These are phyloP conservation scores for Chamaea fasciata DNA, from an alignment of 2,113 vertebrate genomes.

Conservation along the genomic window DNA sequence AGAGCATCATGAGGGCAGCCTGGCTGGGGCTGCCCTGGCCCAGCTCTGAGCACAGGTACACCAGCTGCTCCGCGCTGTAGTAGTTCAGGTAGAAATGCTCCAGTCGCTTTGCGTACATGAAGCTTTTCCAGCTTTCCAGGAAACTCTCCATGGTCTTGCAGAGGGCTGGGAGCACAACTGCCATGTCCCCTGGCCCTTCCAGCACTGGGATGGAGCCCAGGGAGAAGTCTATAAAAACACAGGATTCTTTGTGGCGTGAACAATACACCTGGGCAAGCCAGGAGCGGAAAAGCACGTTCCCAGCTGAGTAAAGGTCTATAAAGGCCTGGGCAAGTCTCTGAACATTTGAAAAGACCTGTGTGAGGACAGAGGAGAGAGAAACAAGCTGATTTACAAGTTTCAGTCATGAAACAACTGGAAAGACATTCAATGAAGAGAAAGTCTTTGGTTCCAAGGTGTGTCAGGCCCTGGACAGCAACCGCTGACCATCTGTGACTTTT, in stretches of 20 bases:
- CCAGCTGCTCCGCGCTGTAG: slow-evolving; percentile 90
- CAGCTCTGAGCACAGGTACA: slow-evolving; percentile 82
- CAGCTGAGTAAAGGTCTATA: slow-evolving; percentile 83
- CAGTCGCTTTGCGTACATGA: slow-evolving; percentile 77
- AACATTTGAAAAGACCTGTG: slow-evolving; percentile 84
- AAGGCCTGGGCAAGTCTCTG: slow-evolving; percentile 85
- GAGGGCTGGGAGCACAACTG: slow-evolving; percentile 75
- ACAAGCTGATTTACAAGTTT: not conserved
- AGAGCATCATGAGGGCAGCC: slow-evolving; percentile 85
- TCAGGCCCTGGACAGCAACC: not conserved
- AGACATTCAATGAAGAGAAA: not conserved
- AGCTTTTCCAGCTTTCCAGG: slow-evolving; percentile 78
- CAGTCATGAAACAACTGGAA: not conserved
- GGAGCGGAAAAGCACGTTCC: slow-evolving; percentile 86
- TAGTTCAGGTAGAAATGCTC: slow-evolving; percentile 88
- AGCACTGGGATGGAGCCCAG: slow-evolving; percentile 59
- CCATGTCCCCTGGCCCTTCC: slow-evolving; percentile 62
- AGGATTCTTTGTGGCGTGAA: not conserved
- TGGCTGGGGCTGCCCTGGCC: slow-evolving; percentile 44
- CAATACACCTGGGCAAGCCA: slow-evolving; percentile 83
- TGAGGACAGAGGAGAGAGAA: not conserved
- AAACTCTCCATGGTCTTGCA: slow-evolving; percentile 87
- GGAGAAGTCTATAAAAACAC: slow-evolving; percentile 80
- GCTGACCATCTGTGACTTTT: not conserved
- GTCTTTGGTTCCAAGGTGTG: not conserved